Evolutionary conservation across 1,140 invertebrate genomes (phyloP).

Genomic region (Venustaconcha ellipsiformis): DNA sequence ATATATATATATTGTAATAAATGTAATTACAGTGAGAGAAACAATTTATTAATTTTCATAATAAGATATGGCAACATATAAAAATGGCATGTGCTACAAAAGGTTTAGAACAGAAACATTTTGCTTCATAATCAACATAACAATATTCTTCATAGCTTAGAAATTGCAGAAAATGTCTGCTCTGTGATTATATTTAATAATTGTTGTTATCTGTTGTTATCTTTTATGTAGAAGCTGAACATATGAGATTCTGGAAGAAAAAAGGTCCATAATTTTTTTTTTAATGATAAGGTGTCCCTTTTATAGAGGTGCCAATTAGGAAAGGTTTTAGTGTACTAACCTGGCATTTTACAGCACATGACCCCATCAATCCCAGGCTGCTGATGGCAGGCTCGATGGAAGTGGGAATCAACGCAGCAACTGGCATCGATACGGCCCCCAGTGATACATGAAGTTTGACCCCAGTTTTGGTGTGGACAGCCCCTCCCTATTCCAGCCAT

Average conservation of each 20-base stretch:
- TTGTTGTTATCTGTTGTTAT: constrained; percentile 1
- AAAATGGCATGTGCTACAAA: not conserved
- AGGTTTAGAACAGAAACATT: constrained; percentile 2
- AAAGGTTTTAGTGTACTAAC: constrained; percentile 23
- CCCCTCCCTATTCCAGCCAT: constrained; percentile 62
- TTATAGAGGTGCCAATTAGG: too few relatives aligned
- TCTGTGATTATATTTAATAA: constrained; percentile 5
- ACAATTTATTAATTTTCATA: not conserved
- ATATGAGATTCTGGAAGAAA: not conserved
- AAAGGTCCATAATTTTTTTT: not conserved
- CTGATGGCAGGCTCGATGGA: constrained; percentile 55
- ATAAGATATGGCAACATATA: not conserved
- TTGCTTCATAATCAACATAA: constrained; percentile 3
- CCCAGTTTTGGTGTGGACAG: constrained; percentile 59
- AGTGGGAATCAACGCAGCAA: constrained; percentile 61
- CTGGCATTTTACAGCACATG: constrained; percentile 57
- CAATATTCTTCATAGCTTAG: not conserved
- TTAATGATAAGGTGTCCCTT: not conserved
- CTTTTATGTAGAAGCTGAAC: not conserved
- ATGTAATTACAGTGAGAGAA: not conserved
- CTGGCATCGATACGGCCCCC: constrained; percentile 61
- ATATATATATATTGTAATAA: not conserved
- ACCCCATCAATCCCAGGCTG: constrained; percentile 53
- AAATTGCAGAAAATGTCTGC: too few relatives aligned
- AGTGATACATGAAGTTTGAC: constrained; percentile 59